Base-by-base conservation (phyloP, 2,888 invertebrate species). In the Callinectes sapidus region DNA sequence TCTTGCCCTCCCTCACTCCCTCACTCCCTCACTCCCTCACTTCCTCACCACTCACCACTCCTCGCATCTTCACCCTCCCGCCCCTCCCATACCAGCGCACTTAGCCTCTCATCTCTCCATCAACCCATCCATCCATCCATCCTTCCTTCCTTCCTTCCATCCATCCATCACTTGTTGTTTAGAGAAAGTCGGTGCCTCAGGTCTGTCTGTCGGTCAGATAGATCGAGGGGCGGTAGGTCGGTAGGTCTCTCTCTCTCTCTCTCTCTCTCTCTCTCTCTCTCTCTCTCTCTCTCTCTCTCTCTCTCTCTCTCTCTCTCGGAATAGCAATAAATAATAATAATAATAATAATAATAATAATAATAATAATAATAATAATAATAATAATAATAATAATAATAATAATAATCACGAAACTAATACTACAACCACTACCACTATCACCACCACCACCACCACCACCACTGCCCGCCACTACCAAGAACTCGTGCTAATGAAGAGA, bases 191-290 rank as follows among this genome's bases (percentile, higher is more conserved):
- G 28, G 32, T 81, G 32, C 32, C 81, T 35, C 32, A n/a, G 3
- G 23, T 28, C 71, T 71, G 8, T 28, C 28, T 28, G n/a, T 71
- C 71, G 2, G 10, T 71, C n/a, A 6, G 5, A n/a, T n/a, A n/a
- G n/a, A n/a, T n/a, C n/a, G n/a, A n/a, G n/a, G n/a, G n/a, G n/a
- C n/a, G 8, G 23, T 71, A 8, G 1, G 3, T 71, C 8, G 16
- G 8, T 71, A 3, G 8, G 2, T 28, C 71, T 71, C 71, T 71
- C 71, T 71, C 71, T 71, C 71, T 28, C 71, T 71, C 71, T 71
- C 71, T 28, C 71, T 71, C 71, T 71, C 71, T 71, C 71, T 71
- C 71, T 71, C 71, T 71, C 71, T 71, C 71, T 71, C 71, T 71
- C 71, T 71, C 71, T 71, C 71, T 71, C 71, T 71, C 71, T 71